Evolutionary conservation across 2,113 vertebrate genomes (phyloP).

Genomic region (Sakesphorus luctuosus): DNA sequence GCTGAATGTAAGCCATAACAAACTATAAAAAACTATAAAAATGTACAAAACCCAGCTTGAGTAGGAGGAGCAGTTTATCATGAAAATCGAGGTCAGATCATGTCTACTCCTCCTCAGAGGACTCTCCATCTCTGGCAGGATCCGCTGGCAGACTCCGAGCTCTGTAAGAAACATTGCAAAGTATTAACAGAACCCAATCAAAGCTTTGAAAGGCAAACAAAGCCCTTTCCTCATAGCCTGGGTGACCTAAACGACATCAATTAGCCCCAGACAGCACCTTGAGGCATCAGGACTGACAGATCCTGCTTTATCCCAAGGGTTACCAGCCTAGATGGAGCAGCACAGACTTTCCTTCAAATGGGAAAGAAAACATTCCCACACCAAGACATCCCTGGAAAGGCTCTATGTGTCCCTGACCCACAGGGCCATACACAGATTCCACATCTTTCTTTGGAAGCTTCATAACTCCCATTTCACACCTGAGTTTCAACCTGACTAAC

Average conservation of each 20-base stretch:
- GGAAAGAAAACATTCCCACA: background rate
- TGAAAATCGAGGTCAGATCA: background rate
- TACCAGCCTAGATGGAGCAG: background rate
- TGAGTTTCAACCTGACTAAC: background rate
- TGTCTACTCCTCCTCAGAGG: slow-evolving; percentile 24
- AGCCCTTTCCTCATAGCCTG: background rate
- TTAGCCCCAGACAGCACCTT: background rate
- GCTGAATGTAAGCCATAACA: background rate
- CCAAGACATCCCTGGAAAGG: rapidly evolving
- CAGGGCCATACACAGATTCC: rapidly evolving
- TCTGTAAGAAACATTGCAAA: slow-evolving; percentile 32
- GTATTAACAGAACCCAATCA: background rate
- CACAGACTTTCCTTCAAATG: background rate
- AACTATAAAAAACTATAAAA: background rate
- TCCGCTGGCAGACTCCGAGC: slow-evolving; percentile 30
- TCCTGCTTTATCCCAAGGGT: background rate
- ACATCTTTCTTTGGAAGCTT: background rate
- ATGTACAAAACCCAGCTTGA: background rate
- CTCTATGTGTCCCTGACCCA: background rate
- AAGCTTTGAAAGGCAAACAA: background rate
- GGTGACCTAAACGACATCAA: background rate
- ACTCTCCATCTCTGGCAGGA: background rate
- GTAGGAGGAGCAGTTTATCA: background rate
- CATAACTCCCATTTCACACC: background rate
- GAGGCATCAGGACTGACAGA: background rate